Base-by-base conservation (phyloP, 1,140 invertebrate genomes). In the Zaprionus tsacasi region DNA sequence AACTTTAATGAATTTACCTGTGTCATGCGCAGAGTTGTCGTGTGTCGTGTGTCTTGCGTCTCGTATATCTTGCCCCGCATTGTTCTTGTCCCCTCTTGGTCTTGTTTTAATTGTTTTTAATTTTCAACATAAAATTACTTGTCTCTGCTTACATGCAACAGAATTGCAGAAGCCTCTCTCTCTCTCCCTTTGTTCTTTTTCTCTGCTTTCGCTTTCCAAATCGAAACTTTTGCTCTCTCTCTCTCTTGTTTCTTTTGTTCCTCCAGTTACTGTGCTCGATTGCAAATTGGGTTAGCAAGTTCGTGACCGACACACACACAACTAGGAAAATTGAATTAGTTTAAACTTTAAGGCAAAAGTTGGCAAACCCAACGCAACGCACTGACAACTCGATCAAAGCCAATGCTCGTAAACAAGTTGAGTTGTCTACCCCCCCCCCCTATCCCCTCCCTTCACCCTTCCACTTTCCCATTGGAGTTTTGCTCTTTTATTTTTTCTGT, bases 1-100 rank as follows among this genome's bases (percentile, higher is more conserved):
- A 88, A 85, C 89, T 89, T 87, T 85, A 89, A 90, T 90, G 81
- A 89, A 89, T 89, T 90, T 86, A 90, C 86, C 64, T 82, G 68
- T 66, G 67, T 72, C 78, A 65, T 72, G 74, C 80, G 79, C 76
- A 79, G 68, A 65, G 65, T 67, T 72, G 55, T 67, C 67, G 55
- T 68, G 64, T 63, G 30, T 36, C 56, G 55, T 68, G 64, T 63
- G 30, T 38, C 56, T 55, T 73, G 56, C 63, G 48, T 79, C 80
- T 61, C 60, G 63, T 64, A 66, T 81, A 66, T 60, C 48, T 70
- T 45, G 38, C 71, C 33, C 71, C 33, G 21, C 50, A 36, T 70
- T 40, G 21, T 35, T 55, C 17, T 25, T 25, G 50, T 52, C 58
- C 55, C 52, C 48, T 12, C 35, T 66, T 67, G 67, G 57, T 43